A percentile compares a stretch with the other conserved stretches of the same genome.
Evolutionary conservation across 53 echinoderm and acorn worm species (phyloP).

Genomic region (Zoroaster sp.): DNA sequence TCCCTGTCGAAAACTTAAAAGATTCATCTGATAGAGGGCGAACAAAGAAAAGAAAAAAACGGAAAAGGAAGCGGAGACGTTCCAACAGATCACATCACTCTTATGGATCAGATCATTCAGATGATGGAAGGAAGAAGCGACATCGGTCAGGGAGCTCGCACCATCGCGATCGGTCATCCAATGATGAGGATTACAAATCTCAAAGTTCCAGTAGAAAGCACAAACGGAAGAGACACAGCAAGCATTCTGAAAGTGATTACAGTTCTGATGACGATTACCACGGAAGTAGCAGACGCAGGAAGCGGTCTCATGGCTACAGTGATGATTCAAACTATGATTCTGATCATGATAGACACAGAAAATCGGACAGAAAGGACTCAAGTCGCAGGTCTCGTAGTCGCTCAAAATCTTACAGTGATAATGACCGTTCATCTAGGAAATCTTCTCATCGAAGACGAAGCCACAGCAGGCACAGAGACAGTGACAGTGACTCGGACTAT

Average conservation of each 20-base stretch:
- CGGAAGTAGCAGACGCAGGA: slow-evolving; percentile 52
- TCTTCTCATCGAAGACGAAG: slow-evolving; percentile 72
- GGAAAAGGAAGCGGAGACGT: slow-evolving; percentile 29
- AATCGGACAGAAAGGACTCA: slow-evolving; percentile 68
- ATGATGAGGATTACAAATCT: slow-evolving; percentile 59
- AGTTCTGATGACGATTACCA: slow-evolving; percentile 77
- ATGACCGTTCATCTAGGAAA: slow-evolving; percentile 73
- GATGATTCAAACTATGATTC: slow-evolving; percentile 70
- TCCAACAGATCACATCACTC: slow-evolving; percentile 13
- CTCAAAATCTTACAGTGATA: slow-evolving; percentile 67
- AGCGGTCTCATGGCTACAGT: slow-evolving; percentile 66
- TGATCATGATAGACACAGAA: slow-evolving; percentile 51
- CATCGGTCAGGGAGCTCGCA: slow-evolving; percentile 50
- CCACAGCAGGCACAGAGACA: slow-evolving; percentile 58
- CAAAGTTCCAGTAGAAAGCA: slow-evolving; percentile 63
- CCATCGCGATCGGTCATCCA: slow-evolving; percentile 52
- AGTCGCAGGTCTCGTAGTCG: slow-evolving; percentile 73
- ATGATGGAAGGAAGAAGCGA: slow-evolving; percentile 56
- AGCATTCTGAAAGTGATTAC: slow-evolving; percentile 73
- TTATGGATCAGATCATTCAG: slow-evolving; percentile 28
- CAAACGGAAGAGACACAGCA: slow-evolving; percentile 66
- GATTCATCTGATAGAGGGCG: slow-evolving; percentile 33
- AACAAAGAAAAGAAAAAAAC: slow-evolving; percentile 39
- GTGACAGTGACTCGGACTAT: slow-evolving; percentile 72
- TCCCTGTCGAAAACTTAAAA: not conserved